A percentile compares a stretch with the other conserved stretches of the same genome.
These are phyloP conservation scores for Ciconia stormi DNA, from an alignment of 2,113 vertebrate genomes.

Conservation along the genomic window DNA sequence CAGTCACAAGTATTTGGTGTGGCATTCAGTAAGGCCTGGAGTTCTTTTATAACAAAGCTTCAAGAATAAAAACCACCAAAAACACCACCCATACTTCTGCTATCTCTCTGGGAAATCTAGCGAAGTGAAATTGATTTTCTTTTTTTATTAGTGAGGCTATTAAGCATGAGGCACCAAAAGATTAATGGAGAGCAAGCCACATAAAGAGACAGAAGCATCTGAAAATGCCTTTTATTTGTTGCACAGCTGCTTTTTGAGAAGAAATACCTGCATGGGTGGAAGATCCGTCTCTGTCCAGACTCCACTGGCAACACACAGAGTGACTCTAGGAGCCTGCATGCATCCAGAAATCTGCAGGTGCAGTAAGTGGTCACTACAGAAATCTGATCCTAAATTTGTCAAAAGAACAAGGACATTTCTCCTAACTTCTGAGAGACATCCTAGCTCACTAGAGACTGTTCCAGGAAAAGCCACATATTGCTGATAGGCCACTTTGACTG, in stretches of 20 bases:
- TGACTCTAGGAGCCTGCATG: not conserved
- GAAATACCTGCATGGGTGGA: not conserved
- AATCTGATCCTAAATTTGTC: not conserved
- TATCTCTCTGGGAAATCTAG: constrained; percentile 63
- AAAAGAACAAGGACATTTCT: not conserved
- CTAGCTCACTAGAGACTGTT: not conserved
- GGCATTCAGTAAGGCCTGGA: not conserved
- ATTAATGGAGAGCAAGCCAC: constrained; percentile 55
- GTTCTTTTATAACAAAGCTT: constrained; percentile 28
- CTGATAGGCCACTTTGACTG: not conserved
- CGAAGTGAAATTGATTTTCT: constrained; percentile 73
- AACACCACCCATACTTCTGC: not conserved
- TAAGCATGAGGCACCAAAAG: constrained; percentile 58
- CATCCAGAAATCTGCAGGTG: not conserved
- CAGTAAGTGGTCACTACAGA: not conserved
- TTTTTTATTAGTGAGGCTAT: constrained; percentile 69
- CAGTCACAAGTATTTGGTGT: not conserved
- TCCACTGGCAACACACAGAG: not conserved
- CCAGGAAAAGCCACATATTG: not conserved
- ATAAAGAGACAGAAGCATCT: constrained; percentile 39
- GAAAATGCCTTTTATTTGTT: constrained; percentile 34
- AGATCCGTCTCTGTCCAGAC: not conserved
- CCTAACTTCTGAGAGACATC: not conserved
- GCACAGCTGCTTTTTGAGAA: not conserved
- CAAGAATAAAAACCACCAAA: constrained; percentile 50